Evolutionary conservation across 1,140 invertebrate genomes (phyloP).

Genomic region (Neodiprion fabricii): DNA sequence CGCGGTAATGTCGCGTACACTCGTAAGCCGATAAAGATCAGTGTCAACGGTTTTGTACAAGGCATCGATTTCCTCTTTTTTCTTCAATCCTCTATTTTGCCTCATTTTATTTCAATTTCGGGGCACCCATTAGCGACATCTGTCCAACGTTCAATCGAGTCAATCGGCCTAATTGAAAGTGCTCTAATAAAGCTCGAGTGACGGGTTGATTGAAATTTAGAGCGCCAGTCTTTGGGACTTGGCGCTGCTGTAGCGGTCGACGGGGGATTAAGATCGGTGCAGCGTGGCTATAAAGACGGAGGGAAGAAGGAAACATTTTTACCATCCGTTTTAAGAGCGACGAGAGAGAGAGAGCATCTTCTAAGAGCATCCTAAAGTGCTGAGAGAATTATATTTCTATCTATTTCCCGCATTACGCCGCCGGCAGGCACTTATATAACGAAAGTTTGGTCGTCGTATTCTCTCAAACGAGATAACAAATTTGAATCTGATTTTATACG

Average conservation of each 20-base stretch:
- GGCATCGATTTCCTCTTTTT: not conserved
- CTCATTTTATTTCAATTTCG: not conserved
- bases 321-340: not conserved
- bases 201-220: not conserved
- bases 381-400: no score
- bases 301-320: no score
- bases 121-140: not conserved
- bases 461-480: not conserved
- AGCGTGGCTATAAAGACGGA: not conserved
- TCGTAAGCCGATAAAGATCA: not conserved
- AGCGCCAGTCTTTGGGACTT: not conserved
- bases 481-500: conserved; percentile 1
- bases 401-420: no score
- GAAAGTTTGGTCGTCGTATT: no score
- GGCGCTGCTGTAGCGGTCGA: not conserved
- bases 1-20: not conserved
- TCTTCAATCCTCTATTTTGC: not conserved
- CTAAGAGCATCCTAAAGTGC: no score
- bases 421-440: no score
- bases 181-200: not conserved
- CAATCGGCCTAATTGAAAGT: conserved; percentile 4
- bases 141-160: not conserved
- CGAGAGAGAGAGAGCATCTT: not conserved
- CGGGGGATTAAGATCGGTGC: not conserved
- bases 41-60: not conserved